A percentile compares a stretch with the other conserved stretches of the same genome.
Evolutionary conservation across 1,140 invertebrate species (phyloP).

Genomic region (Cyphomyrmex costatus): DNA sequence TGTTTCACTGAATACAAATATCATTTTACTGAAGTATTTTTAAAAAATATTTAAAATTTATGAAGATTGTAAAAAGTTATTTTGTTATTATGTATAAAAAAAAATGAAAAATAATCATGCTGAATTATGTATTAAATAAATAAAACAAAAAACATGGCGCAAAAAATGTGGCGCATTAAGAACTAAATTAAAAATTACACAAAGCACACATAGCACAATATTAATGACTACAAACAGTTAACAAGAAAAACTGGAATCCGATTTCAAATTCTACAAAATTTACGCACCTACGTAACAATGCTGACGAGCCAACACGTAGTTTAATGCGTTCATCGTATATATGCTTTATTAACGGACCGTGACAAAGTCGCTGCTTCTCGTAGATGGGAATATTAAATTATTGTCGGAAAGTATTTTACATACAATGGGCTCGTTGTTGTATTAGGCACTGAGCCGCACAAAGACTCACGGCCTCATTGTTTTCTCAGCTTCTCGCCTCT

Average conservation of each 20-base stretch:
- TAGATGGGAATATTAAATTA: constrained; percentile 48
- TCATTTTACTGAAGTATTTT: neutral
- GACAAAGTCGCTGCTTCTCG: constrained; percentile 24
- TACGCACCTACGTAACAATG: neutral
- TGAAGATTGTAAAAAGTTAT: neutral
- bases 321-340: constrained; percentile 38
- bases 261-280: constrained; percentile 54
- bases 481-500: constrained; percentile 31
- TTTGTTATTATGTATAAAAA: neutral
- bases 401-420: constrained; percentile 50
- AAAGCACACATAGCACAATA: neutral
- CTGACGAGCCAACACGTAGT: constrained; percentile 17
- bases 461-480: constrained; percentile 30
- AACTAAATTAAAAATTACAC: constrained; percentile 8
- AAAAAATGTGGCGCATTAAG: neutral
- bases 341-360: constrained; percentile 26
- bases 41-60: neutral
- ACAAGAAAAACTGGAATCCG: neutral
- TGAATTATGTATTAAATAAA: neutral
- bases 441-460: constrained; percentile 36
- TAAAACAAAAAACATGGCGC: neutral
- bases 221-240: constrained; percentile 14
- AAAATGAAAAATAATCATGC: neutral
- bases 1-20: too few relatives aligned
- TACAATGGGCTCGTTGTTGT: constrained; percentile 33